These are phyloP conservation scores for Numida meleagris DNA, from an alignment of 2,113 vertebrate genomes.

Conservation along the genomic window DNA sequence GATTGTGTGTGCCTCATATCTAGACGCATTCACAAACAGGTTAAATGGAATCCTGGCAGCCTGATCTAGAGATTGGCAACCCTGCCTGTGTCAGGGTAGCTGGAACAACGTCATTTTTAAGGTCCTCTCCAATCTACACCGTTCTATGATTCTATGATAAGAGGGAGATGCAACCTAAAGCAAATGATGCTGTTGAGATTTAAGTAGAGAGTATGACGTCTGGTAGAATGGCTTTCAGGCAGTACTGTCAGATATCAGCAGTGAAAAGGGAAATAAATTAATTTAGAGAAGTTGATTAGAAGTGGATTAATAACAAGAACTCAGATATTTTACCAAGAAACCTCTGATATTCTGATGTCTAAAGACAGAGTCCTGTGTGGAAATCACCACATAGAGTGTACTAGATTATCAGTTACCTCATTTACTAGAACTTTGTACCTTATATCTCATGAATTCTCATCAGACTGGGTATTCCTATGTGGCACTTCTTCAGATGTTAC, in stretches of 20 bases:
- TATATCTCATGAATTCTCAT: neutral
- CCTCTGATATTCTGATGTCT: neutral
- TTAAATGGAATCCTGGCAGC: no score
- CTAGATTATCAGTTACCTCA: neutral
- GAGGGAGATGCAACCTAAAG: neutral
- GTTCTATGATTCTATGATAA: no score
- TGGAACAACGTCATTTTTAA: no score
- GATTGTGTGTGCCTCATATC: no score
- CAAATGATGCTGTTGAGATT: neutral
- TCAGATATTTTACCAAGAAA: neutral
- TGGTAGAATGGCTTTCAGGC: neutral
- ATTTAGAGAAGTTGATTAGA: neutral
- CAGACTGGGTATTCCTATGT: neutral
- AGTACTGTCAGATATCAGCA: neutral
- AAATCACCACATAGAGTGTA: neutral
- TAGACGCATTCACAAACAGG: no score
- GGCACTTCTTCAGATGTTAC: neutral
- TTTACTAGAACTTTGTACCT: neutral
- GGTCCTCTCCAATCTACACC: no score
- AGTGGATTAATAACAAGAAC: neutral
- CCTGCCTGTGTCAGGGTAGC: no score
- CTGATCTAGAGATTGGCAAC: no score
- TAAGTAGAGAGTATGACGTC: neutral
- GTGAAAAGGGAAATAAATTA: neutral
- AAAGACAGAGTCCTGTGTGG: neutral